Evolutionary conservation across 2,888 invertebrate genomes (phyloP).

Genomic region (Cephus runcator): DNA sequence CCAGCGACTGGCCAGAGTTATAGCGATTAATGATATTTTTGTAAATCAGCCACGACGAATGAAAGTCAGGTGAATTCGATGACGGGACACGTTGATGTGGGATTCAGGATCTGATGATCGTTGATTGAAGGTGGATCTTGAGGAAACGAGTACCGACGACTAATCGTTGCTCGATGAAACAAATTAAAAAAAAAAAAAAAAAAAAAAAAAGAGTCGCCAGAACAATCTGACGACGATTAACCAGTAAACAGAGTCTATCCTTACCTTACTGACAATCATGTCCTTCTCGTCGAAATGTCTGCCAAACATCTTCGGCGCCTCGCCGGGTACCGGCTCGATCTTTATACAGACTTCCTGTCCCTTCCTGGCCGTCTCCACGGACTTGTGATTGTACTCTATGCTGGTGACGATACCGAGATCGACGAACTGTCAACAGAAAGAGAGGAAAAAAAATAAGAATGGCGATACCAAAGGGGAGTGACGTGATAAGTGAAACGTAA

Average conservation of each 20-base stretch:
- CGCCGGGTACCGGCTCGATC: slow-evolving; percentile 97
- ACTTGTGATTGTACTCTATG: slow-evolving; percentile 95
- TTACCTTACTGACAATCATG: slow-evolving; percentile 92
- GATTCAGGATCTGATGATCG: too few species aligned
- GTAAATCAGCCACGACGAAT: too few species aligned
- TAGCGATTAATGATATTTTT: too few species aligned
- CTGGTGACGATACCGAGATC: slow-evolving; percentile 95
- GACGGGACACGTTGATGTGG: too few species aligned
- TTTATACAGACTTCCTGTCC: slow-evolving; percentile 97
- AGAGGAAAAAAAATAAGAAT: neutral
- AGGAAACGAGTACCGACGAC: too few species aligned
- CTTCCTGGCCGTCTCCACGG: slow-evolving; percentile 92
- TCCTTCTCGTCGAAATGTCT: slow-evolving; percentile 98
- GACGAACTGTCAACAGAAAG: slow-evolving; percentile 78
- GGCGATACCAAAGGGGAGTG: slow-evolving; percentile 15
- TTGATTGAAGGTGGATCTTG: too few species aligned
- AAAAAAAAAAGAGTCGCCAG: too few species aligned
- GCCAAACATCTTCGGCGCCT: slow-evolving; percentile 98
- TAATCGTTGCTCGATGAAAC: too few species aligned
- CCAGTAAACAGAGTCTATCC: slow-evolving; percentile 32
- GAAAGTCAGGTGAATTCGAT: too few species aligned
- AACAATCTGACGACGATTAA: too few species aligned
- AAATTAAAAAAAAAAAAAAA: too few species aligned
- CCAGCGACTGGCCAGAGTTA: neutral
- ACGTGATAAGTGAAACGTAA: slow-evolving; percentile 10